Evolutionary conservation across 1,140 invertebrate genomes (phyloP), one percentile per base, ranked within the genome.

Genomic region (Drosophila azteca): DNA sequence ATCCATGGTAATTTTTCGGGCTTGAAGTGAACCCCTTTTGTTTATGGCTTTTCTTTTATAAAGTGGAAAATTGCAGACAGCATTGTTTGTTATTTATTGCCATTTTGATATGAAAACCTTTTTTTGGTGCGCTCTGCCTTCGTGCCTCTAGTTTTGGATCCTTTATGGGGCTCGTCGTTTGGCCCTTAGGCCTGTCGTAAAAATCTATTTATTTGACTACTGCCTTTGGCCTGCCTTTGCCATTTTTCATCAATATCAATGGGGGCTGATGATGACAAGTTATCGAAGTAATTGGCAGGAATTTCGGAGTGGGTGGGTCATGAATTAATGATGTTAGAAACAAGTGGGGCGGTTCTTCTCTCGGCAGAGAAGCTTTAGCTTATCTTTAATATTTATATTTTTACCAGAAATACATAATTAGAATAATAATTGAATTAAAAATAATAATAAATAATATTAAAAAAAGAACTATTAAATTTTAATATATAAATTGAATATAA

Each of bases 81-180:
- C 81, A 85, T 85, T 85, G 81, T 85, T 85, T 85, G 81, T 85
- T 85, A 85, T 85, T 85, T 85, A 85, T 85, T 87, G 82, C 81
- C 82, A 85, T 87, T 85, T 85, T 85, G 81, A 85, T 85, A 85
- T 78, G 74, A 82, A 74, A 75, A 77, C 82, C 63, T 87, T 85
- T 72, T 78, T 79, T 67, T 41, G 45, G 49, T 9, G 31, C 31
- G 17, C 17, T 20, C 17, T 35, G 35, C 17, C 41, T 58, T 51
- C 31, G 26, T 55, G 50, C 63, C 66, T 48, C 63, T 55, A 55
- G 66, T 31, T 69, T 31, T 68, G 44, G 43, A 58, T 43, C 41
- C 51, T 63, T 72, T 51, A 44, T 73, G 53, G 29, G 35, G 8
- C 41, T 49, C 46, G 17, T 20, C 17, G 17, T 20, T 52, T 45